Conservation (phyloP, 92 coral and sea anemone species). For the Micromussa lordhowensis region DNA sequence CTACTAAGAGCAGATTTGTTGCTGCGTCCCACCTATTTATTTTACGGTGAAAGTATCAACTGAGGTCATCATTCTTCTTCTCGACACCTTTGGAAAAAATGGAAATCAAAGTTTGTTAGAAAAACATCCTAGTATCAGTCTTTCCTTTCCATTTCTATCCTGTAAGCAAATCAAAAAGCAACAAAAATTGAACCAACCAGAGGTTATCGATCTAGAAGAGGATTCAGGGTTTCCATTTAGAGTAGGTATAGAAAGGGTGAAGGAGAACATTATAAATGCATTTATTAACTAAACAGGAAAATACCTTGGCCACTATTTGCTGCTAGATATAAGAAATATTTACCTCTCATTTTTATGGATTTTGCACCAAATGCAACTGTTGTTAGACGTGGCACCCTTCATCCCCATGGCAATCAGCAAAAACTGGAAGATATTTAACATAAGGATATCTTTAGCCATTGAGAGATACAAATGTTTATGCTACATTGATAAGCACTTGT, state of each 20-base stretch:
- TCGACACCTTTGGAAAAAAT: slow-evolving; percentile 15
- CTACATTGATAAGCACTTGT: background rate
- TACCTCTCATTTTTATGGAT: slow-evolving; percentile 49
- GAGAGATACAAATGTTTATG: background rate
- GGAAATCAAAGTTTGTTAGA: background rate
- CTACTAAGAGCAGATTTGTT: slow-evolving; percentile 21
- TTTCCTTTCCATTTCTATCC: background rate
- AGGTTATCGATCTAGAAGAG: too few relatives aligned
- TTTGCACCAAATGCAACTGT: slow-evolving; percentile 59
- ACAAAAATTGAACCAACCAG: too few relatives aligned
- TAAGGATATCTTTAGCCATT: background rate
- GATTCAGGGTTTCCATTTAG: background rate
- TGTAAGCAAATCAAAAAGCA: too few relatives aligned
- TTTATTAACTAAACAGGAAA: background rate
- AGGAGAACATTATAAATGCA: background rate
- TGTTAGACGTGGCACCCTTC: slow-evolving; percentile 57
- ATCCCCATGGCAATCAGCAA: slow-evolving; percentile 60
- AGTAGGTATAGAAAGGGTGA: background rate
- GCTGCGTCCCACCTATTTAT: slow-evolving; percentile 37
- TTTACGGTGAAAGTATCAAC: slow-evolving; percentile 25
- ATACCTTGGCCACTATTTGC: slow-evolving; percentile 4
- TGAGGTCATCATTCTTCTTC: slow-evolving; percentile 35
- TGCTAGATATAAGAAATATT: background rate
- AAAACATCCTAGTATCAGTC: background rate
- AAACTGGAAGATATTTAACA: slow-evolving; percentile 29